phyloP scores from a whole-genome alignment of 2,888 invertebrate genomes.

The Tanypteryx hageni region DNA sequence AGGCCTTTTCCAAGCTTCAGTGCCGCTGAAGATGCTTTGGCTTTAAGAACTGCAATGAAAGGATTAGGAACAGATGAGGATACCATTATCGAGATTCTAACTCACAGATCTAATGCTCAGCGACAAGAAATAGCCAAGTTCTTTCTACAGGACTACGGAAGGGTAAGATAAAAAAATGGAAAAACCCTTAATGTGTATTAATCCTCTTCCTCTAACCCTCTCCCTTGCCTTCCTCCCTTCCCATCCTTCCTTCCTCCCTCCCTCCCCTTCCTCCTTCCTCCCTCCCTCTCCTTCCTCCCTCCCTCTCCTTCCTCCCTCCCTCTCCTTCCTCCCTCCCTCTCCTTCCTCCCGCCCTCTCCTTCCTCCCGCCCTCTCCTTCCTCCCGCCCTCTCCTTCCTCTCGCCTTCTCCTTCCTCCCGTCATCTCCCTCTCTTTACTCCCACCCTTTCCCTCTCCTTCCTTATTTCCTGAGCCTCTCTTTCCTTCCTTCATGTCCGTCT shows the following conservation, averaged over 20 bases:
- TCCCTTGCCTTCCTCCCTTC: not conserved
- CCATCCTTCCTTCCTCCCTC: no score
- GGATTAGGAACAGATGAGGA: slow-evolving; percentile 88
- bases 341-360: not conserved
- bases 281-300: not conserved
- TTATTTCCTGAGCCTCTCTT: no score
- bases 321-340: not conserved
- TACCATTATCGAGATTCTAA: slow-evolving; percentile 85
- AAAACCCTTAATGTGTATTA: not conserved
- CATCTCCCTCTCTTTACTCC: no score
- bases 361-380: not conserved
- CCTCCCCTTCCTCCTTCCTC: not conserved
- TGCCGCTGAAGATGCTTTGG: slow-evolving; percentile 81
- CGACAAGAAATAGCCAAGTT: slow-evolving; percentile 83
- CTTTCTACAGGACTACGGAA: slow-evolving; percentile 79
- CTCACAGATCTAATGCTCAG: slow-evolving; percentile 83
- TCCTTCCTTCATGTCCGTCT: no score
- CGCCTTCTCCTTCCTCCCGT: no score
- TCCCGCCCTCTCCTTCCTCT: no score
- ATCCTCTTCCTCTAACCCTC: not conserved
- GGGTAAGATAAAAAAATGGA: slow-evolving; percentile 73
- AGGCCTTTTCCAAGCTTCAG: slow-evolving; percentile 79
- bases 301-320: not conserved
- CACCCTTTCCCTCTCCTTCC: no score
- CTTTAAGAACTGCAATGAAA: slow-evolving; percentile 84